phyloP scores from a whole-genome alignment of 2,797 vertebrate genomes.

The Cephalopachus bancanus region DNA sequence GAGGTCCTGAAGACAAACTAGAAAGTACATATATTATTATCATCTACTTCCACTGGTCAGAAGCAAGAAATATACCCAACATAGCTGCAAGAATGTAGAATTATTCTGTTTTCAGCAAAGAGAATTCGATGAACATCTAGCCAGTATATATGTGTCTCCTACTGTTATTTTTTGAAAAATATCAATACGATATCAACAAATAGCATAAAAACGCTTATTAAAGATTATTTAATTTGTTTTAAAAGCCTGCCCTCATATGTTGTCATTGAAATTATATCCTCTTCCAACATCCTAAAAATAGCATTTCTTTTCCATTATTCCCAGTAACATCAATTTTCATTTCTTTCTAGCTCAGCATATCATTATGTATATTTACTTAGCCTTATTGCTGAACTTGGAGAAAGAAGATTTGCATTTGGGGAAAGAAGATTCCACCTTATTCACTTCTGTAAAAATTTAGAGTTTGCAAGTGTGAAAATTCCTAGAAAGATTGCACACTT shows the following conservation, averaged over 20 bases:
- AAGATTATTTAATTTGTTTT: background rate
- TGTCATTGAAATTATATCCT: constrained; percentile 30
- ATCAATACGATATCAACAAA: background rate
- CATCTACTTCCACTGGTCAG: background rate
- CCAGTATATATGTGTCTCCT: background rate
- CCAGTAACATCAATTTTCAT: background rate
- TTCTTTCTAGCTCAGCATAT: constrained; percentile 22
- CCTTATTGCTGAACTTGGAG: background rate
- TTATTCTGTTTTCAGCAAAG: constrained; percentile 3
- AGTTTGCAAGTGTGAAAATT: background rate
- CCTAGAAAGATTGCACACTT: background rate
- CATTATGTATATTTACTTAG: background rate
- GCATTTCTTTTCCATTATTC: background rate
- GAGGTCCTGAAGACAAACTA: background rate
- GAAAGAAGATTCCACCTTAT: background rate
- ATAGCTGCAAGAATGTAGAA: background rate
- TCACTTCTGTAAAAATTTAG: background rate
- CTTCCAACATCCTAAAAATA: constrained; percentile 11
- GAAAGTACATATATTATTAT: background rate
- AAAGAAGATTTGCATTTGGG: background rate
- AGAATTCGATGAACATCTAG: constrained; percentile 29
- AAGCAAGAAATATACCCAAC: background rate
- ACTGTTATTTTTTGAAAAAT: constrained; percentile 10
- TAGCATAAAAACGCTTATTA: background rate
- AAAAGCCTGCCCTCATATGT: background rate